Conservation (phyloP, 2,888 invertebrate species). For the Nasonia oneida region DNA sequence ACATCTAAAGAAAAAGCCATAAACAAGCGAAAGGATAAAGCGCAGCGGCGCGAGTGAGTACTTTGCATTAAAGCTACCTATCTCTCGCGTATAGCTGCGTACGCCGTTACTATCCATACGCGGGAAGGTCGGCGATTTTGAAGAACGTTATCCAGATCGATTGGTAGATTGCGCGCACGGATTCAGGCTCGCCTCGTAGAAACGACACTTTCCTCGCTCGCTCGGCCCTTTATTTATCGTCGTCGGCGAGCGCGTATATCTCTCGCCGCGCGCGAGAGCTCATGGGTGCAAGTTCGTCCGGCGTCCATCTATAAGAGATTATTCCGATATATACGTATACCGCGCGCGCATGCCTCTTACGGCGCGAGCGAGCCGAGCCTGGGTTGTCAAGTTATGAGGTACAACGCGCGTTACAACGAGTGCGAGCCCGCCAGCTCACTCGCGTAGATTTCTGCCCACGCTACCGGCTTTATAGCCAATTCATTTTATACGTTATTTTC, state of each 20-base stretch:
- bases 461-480: slow-evolving; percentile 76
- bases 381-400: slow-evolving; percentile 73
- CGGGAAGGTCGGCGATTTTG: slow-evolving; percentile 18
- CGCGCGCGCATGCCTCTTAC: slow-evolving; percentile 66
- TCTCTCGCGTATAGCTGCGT: not conserved
- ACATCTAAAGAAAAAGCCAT: slow-evolving; percentile 38
- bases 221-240: slow-evolving; percentile 54
- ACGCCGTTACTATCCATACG: slow-evolving; percentile 13
- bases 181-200: slow-evolving; percentile 14
- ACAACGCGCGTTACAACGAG: slow-evolving; percentile 68
- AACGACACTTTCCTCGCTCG: slow-evolving; percentile 19
- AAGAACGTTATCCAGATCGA: slow-evolving; percentile 46
- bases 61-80: slow-evolving; percentile 11
- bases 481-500: slow-evolving; percentile 76
- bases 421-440: slow-evolving; percentile 57
- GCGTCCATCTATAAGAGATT: slow-evolving; percentile 68
- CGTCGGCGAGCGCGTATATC: slow-evolving; percentile 60
- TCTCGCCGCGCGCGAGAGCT: slow-evolving; percentile 41
- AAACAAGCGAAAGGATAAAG: slow-evolving; percentile 35
- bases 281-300: slow-evolving; percentile 55
- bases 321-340: slow-evolving; percentile 70
- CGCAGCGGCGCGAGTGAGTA: not conserved
- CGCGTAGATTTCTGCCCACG: slow-evolving; percentile 42
- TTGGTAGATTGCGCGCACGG: slow-evolving; percentile 44
- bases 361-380: slow-evolving; percentile 59